Evolutionary conservation across 2,888 invertebrate species (phyloP).

Genomic region (Taenaris catops): DNA sequence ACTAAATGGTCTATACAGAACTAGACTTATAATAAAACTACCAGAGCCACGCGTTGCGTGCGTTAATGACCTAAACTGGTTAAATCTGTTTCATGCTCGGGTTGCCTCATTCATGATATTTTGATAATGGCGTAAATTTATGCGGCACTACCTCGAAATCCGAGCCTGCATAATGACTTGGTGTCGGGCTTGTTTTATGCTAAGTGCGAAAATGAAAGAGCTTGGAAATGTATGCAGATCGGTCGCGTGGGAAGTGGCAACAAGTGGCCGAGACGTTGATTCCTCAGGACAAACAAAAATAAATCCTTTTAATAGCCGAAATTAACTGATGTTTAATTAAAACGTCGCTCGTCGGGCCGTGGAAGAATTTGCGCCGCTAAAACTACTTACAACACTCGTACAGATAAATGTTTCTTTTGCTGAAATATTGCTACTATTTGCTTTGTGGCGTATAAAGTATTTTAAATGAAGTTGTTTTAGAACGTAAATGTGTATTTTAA

Average conservation of each 20-base stretch:
- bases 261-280: slow-evolving; percentile 63
- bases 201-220: slow-evolving; percentile 69
- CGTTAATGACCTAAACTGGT: slow-evolving; percentile 67
- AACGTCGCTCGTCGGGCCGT: slow-evolving; percentile 32
- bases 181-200: slow-evolving; percentile 75
- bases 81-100: slow-evolving; percentile 59
- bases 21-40: slow-evolving; percentile 4
- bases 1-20: too few relatives aligned
- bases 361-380: slow-evolving; percentile 23
- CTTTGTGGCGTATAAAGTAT: slow-evolving; percentile 2
- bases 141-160: slow-evolving; percentile 66
- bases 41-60: slow-evolving; percentile 53
- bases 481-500: too few relatives aligned
- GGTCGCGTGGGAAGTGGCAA: slow-evolving; percentile 75
- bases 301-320: slow-evolving; percentile 43
- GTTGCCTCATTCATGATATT: slow-evolving; percentile 68
- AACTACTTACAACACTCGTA: slow-evolving; percentile 21
- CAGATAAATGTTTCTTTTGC: slow-evolving; percentile 30
- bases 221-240: slow-evolving; percentile 72
- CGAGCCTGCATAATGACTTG: slow-evolving; percentile 70
- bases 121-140: slow-evolving; percentile 75
- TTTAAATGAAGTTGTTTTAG: slow-evolving; percentile 9
- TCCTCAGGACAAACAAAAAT: slow-evolving; percentile 41
- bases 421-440: slow-evolving; percentile 22
- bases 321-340: slow-evolving; percentile 57